Percentiles rank a stretch among this genome's conserved stretches.
phyloP scores from a whole-genome alignment of 23 tunicate genomes.

The Ascidia mentula region DNA sequence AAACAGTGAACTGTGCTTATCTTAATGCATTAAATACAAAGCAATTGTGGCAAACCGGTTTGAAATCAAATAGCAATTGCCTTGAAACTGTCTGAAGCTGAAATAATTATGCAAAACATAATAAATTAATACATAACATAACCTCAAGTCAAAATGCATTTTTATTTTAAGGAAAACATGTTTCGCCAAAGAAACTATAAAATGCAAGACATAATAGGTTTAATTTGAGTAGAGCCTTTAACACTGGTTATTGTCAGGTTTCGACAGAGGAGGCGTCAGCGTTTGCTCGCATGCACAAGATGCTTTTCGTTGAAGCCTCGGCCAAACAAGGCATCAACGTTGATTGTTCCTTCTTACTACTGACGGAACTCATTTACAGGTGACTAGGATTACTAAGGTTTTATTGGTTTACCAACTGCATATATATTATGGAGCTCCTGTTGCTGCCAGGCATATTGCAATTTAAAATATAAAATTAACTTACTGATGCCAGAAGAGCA shows the following conservation, averaged over 20 bases:
- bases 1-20: too few species aligned
- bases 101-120: too few species aligned
- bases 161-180: too few species aligned
- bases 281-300: conserved; percentile 73
- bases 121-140: too few species aligned
- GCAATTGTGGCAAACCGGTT: too few species aligned
- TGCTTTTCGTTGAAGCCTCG: conserved; percentile 90
- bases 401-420: not conserved
- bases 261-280: conserved; percentile 73
- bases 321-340: conserved; percentile 88
- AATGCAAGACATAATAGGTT: too few species aligned
- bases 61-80: too few species aligned
- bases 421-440: not conserved
- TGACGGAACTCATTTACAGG: conserved; percentile 82
- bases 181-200: conserved; percentile 1
- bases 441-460: not conserved
- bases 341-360: conserved; percentile 52
- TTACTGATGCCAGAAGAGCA: not conserved
- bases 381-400: not conserved
- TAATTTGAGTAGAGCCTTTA: too few species aligned
- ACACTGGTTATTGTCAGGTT: conserved; percentile 55
- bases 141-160: not conserved
- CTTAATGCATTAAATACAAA: too few species aligned
- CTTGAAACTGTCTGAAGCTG: too few species aligned
- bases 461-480: not conserved